Conservation (phyloP, 2,113 vertebrate genomes). For the Andinoacara biseriatus region DNA sequence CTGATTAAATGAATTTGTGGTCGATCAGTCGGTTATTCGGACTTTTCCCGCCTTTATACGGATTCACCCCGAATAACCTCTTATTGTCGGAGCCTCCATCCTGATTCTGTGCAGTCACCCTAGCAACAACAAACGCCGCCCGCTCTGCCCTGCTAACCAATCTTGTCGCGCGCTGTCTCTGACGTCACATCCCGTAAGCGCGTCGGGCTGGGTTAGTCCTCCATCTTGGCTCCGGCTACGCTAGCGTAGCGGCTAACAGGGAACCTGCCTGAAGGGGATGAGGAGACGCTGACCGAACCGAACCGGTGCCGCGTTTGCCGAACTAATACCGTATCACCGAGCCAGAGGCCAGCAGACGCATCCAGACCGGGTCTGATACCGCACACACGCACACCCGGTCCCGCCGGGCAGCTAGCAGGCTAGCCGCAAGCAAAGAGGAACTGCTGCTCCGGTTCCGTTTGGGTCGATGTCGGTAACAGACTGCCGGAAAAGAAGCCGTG, state of each 20-base stretch:
- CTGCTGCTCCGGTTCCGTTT: conserved; percentile 46
- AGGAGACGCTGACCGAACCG: background rate
- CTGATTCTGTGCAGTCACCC: conserved; percentile 51
- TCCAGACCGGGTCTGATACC: background rate
- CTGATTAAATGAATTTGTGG: too few species aligned
- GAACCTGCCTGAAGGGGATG: background rate
- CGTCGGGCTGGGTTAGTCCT: conserved; percentile 74
- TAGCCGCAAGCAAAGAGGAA: conserved; percentile 39
- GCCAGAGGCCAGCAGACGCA: background rate
- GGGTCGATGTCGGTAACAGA: conserved; percentile 34
- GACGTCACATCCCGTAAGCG: conserved; percentile 77
- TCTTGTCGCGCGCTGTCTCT: conserved; percentile 18
- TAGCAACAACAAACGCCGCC: conserved; percentile 81
- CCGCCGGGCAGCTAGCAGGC: background rate
- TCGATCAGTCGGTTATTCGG: too few species aligned
- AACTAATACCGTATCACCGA: background rate
- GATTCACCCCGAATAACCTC: too few species aligned
- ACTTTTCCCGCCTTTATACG: too few species aligned
- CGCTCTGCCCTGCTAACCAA: conserved; percentile 40
- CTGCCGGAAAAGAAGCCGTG: background rate
- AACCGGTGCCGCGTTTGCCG: background rate
- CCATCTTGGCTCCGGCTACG: conserved; percentile 84
- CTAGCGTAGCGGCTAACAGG: background rate
- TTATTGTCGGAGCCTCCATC: background rate
- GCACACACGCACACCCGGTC: background rate